These are phyloP conservation scores for Cydia strobilella DNA, from an alignment of 1,140 invertebrate species.

Conservation along the genomic window DNA sequence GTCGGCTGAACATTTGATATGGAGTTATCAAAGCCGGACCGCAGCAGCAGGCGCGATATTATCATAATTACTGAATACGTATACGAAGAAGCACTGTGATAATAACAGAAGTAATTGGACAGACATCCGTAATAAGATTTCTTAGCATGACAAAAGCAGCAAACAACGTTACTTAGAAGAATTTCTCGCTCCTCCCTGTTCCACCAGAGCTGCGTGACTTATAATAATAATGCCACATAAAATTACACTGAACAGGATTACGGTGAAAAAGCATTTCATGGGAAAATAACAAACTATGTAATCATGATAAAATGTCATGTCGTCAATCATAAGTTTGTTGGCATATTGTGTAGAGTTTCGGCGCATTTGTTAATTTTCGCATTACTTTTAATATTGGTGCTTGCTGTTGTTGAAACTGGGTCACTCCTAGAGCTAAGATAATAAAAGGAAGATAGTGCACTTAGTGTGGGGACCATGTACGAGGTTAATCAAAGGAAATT, in stretches of 20 bases:
- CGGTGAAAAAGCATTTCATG: slow-evolving; percentile 3
- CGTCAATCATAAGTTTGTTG: not conserved
- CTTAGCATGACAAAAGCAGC: slow-evolving; percentile 20
- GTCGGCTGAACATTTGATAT: slow-evolving; percentile 19
- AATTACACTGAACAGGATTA: slow-evolving; percentile 22
- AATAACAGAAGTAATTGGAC: not conserved
- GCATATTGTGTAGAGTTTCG: not conserved
- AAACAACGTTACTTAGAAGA: slow-evolving; percentile 15
- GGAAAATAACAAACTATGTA: not conserved
- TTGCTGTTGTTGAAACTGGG: slow-evolving; percentile 35
- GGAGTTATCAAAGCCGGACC: not conserved
- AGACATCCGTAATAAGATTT: slow-evolving; percentile 11
- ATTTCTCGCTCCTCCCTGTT: not conserved
- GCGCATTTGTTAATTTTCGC: not conserved
- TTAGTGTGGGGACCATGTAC: slow-evolving; percentile 22
- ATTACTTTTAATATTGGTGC: not conserved
- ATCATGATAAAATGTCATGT: not conserved
- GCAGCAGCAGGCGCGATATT: not conserved
- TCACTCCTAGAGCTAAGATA: slow-evolving; percentile 38
- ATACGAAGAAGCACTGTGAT: not conserved
- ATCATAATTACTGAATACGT: slow-evolving; percentile 8
- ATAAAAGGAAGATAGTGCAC: slow-evolving; percentile 37
- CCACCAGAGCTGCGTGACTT: slow-evolving; percentile 24
- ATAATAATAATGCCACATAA: slow-evolving; percentile 24
- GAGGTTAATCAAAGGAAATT: slow-evolving; percentile 34